Conservation (phyloP, 37 sponge, comb jelly and placozoan species). For the Lycopodina hypogea region DNA sequence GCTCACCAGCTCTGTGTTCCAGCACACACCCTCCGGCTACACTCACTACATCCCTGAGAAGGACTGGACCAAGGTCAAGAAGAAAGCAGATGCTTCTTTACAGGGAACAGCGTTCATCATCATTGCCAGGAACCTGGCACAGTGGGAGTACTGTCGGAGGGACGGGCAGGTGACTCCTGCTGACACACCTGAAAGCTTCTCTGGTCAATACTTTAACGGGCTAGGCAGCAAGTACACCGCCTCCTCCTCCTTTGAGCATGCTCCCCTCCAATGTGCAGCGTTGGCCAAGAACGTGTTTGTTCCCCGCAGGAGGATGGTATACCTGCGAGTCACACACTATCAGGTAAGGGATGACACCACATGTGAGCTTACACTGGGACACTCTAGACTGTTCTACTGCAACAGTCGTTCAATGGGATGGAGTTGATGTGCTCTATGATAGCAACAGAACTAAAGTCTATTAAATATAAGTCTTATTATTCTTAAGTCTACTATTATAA, state of each 20-base stretch:
- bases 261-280: slow-evolving; percentile 31
- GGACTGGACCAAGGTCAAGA: slow-evolving; percentile 1
- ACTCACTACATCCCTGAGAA: slow-evolving; percentile 14
- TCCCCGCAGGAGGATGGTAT: slow-evolving; percentile 53
- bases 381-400: too few relatives aligned
- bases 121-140: slow-evolving; percentile 39
- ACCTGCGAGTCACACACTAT: neutral
- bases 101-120: slow-evolving; percentile 13
- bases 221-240: slow-evolving; percentile 45
- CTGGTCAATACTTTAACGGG: slow-evolving; percentile 39
- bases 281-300: slow-evolving; percentile 40
- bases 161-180: neutral
- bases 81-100: neutral
- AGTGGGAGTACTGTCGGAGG: slow-evolving; percentile 51
- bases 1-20: slow-evolving; percentile 13
- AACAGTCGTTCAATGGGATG: too few relatives aligned
- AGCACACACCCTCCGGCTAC: neutral
- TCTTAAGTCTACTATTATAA: too few relatives aligned
- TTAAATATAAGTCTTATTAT: too few relatives aligned
- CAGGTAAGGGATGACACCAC: slow-evolving; percentile 39
- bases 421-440: too few relatives aligned
- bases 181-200: neutral
- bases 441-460: too few relatives aligned
- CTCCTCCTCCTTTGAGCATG: neutral
- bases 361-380: too few relatives aligned